Evolutionary conservation across 2,113 vertebrate genomes (phyloP).

Genomic region (Rutilus rutilus): DNA sequence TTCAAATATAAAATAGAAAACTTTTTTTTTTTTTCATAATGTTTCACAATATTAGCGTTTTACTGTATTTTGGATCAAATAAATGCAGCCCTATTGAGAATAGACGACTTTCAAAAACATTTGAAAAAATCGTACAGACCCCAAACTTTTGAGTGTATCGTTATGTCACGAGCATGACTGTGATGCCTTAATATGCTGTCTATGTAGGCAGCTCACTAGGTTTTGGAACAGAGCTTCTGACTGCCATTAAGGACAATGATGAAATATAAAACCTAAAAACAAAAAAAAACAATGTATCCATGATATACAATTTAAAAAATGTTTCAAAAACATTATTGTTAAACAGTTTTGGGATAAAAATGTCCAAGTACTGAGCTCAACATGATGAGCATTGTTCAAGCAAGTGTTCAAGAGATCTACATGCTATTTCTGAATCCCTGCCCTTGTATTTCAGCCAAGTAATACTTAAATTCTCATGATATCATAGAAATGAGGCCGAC

Average conservation of each 20-base stretch:
- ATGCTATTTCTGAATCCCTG: neutral
- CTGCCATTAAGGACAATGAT: neutral
- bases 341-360: neutral
- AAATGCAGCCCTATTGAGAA: neutral
- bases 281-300: neutral
- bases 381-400: neutral
- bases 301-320: neutral
- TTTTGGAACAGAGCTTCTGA: neutral
- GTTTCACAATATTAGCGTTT: neutral
- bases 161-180: neutral
- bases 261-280: conserved; percentile 34
- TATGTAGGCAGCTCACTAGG: neutral
- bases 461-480: conserved; percentile 26
- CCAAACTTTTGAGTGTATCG: neutral
- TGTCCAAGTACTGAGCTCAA: neutral
- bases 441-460: conserved; percentile 7
- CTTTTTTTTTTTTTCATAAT: neutral
- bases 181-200: neutral
- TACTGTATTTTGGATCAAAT: neutral
- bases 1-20: no score
- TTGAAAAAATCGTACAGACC: neutral
- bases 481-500: neutral
- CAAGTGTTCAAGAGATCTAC: neutral
- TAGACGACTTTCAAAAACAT: neutral
- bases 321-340: neutral